These are phyloP conservation scores for Blomia tropicalis DNA, from an alignment of 2,888 invertebrate genomes.

Conservation along the genomic window DNA sequence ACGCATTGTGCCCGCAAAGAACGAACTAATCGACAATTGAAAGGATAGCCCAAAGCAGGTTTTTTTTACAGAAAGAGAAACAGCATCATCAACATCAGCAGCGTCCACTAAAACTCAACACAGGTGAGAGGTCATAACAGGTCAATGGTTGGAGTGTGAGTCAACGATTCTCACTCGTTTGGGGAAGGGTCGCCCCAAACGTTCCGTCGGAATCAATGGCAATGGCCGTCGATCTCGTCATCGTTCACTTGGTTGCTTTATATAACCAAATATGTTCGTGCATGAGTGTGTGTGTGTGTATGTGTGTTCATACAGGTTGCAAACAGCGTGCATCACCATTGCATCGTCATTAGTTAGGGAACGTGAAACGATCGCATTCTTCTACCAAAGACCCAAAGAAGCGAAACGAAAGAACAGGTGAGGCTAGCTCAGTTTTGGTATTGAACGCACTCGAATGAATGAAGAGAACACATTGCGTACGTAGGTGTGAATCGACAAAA, in stretches of 20 bases:
- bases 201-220: neutral
- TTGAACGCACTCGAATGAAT: neutral
- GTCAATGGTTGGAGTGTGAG: too few relatives aligned
- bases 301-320: too few relatives aligned
- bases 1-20: neutral
- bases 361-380: neutral
- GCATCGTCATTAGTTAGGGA: neutral
- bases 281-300: neutral
- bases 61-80: neutral
- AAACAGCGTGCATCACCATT: too few relatives aligned
- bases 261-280: too few relatives aligned
- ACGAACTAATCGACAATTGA: neutral
- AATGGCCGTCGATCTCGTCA: neutral
- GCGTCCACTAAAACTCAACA: too few relatives aligned
- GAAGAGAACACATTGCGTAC: too few relatives aligned
- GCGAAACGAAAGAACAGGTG: too few relatives aligned
- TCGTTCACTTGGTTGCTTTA: neutral
- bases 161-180: neutral
- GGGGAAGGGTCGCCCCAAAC: neutral
- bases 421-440: too few relatives aligned
- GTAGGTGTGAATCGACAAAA: constrained; percentile 15
- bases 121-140: constrained; percentile 7
- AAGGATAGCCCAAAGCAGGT: constrained; percentile 4
- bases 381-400: neutral
- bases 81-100: neutral